Base-by-base conservation (phyloP, 1,140 invertebrate species). In the Cyclina sinensis region DNA sequence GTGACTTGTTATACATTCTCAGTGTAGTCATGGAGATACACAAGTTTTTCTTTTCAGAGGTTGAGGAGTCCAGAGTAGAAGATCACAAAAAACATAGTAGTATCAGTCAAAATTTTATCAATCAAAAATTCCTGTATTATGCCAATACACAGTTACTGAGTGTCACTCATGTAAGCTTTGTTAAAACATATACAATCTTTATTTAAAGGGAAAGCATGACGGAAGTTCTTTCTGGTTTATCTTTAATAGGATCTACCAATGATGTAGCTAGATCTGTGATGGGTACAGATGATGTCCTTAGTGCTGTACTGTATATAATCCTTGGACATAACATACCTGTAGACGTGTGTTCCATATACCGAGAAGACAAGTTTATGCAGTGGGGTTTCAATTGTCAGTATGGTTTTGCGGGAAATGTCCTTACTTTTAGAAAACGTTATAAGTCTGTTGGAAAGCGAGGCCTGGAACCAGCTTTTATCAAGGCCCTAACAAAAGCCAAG, bases 361-460 rank as follows among this genome's bases (percentile, higher is more conserved):
- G 88, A 16, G 89, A 93, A 14, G 94, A 94, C 11, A 93, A 92
- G 43, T 93, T 94, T 68, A 46, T 90, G 32, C 89, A 91, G 43
- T 95, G 93, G 92, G 91, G 88, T 11, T 95, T 95, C 89, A 94
- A 94, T 78, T 92, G 89, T 46, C 95, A 95, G 74, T 95, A 95
- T 89, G 95, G 95, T 0, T 95, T 95, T 90, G 92, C 89, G 83
- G 94, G 94, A 46, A 94, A 93, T 90, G 92, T 95, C 0, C 86
- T 95, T 24, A 87, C 82, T 43, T 93, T 92, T 48, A 87, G 91
- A 16, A 91, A 91, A 32, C 91, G 92, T 21, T 95, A 93, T 74
- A 91, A 90, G 62, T 59, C 82, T 35, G 62, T 94, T 27, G 94
- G 94, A 9, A 86, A 86, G 18, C 94, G 93, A 89, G 92, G 91